phyloP scores from a whole-genome alignment of 2,797 vertebrate genomes.

The Galago senegalensis region DNA sequence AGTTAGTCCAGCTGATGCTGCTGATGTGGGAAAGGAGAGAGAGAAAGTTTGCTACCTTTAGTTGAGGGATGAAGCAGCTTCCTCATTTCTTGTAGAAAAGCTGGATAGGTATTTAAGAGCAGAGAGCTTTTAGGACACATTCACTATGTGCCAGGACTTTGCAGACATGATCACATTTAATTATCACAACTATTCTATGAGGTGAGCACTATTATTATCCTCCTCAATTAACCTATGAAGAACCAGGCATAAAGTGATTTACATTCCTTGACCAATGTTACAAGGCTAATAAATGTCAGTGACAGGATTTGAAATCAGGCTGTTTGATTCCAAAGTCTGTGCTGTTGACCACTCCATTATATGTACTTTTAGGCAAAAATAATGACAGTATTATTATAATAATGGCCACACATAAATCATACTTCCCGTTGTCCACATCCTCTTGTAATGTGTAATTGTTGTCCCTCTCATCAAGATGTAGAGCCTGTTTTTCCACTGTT shows the following conservation, averaged over 20 bases:
- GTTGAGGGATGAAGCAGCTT: neutral
- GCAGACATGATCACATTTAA: neutral
- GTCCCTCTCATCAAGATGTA: neutral
- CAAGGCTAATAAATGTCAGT: neutral
- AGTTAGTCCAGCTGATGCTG: neutral
- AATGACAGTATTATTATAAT: neutral
- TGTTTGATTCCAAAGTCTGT: neutral
- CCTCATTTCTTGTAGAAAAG: neutral
- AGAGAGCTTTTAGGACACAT: neutral
- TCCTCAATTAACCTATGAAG: neutral
- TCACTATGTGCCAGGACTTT: slow-evolving; percentile 8
- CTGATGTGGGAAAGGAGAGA: neutral
- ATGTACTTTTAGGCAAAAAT: neutral
- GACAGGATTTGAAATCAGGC: slow-evolving; percentile 21
- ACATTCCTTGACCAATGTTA: neutral
- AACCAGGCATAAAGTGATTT: neutral
- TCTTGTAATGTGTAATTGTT: neutral
- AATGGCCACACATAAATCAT: neutral
- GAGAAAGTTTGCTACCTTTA: neutral
- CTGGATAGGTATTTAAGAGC: neutral
- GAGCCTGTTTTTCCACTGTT: neutral
- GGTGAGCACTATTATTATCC: neutral
- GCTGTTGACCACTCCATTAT: neutral
- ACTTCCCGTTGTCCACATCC: neutral
- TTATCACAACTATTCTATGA: neutral